phyloP scores from a whole-genome alignment of 2,888 invertebrate species.

The Ashinkailepas kermadecensis region DNA sequence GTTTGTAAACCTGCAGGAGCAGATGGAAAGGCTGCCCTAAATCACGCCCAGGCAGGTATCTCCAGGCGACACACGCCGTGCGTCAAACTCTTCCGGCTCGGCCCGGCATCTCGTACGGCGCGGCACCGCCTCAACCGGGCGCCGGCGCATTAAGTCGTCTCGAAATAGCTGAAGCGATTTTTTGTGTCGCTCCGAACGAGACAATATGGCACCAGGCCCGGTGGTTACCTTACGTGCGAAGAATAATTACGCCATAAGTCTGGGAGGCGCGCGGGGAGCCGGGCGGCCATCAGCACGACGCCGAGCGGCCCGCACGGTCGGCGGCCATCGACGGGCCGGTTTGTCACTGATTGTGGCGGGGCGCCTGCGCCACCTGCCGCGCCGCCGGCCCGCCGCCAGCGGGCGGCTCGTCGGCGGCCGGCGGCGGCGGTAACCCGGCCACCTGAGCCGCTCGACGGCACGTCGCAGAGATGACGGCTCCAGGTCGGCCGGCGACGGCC shows the following conservation, averaged over 20 bases:
- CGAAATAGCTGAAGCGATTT: neutral
- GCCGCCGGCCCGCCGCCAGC: neutral
- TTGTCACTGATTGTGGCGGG: neutral
- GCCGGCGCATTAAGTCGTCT: neutral
- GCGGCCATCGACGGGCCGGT: conserved; percentile 12
- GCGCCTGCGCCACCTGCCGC: neutral
- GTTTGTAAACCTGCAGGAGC: too few species aligned
- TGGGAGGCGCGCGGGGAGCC: conserved; percentile 1
- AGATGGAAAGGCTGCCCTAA: neutral
- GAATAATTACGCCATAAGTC: conserved; percentile 18
- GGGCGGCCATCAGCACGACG: neutral
- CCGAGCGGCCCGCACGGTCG: neutral
- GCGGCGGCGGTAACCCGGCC: neutral
- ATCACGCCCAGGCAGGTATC: neutral
- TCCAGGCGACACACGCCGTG: neutral
- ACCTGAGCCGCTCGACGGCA: too few species aligned
- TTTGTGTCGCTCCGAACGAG: conserved; percentile 14
- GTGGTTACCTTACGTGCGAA: conserved; percentile 3
- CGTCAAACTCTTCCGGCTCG: neutral
- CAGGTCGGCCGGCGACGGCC: too few species aligned
- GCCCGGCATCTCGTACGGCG: neutral
- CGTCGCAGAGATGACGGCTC: too few species aligned
- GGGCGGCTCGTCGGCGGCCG: neutral
- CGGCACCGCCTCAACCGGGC: neutral
- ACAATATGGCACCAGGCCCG: neutral